Evolutionary conservation across 2,888 invertebrate species (phyloP), one percentile per base, ranked within the genome.

Genomic region (Athalia cordata): DNA sequence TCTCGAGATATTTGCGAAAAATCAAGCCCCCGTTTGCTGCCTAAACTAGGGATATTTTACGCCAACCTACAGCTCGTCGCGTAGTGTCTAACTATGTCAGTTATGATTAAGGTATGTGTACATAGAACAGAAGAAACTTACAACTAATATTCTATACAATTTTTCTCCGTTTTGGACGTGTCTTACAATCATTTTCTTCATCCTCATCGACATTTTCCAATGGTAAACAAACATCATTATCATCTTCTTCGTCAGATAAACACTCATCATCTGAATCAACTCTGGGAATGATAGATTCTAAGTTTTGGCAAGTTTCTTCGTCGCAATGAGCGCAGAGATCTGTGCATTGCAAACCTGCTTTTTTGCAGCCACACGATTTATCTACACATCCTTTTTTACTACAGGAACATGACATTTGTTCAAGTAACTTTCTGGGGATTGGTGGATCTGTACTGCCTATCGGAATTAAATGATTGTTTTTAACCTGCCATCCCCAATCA

Each of bases 401-500:
- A 55, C 78, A 79, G 11, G 68, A 68, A 68, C 79, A 80, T 7
- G 70, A 75, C 13, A 80, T 81, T 43, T 79, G 79, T 5, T 82
- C 74, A 66, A 81, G 79, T 68, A 83, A 81, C 78, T 80, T 79
- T 82, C 80, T 66, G 74, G 79, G 81, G 55, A 81, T 83, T 29
- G 80, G 79, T 72, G 79, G 79, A 70, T 81, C 81, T 8, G 81
- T 74, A 79, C 78, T 82, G 62, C 80, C 80, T 81, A 83, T 79
- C 50, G 82, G 83, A 67, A 81, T 79, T 65, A 82, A 78, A 1
- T 57, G 68, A 55, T 79, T 78, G 59, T 79, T 49, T 65, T 65
- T 75, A 65, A 83, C 59, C 77, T 82, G 68, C 84, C 82, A 83
- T 8, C 81, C 81, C 80, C 81, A 83, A 79, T 81, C 79, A n/a